Evolutionary conservation across 2,113 vertebrate genomes (phyloP).

Genomic region (Nesogale talazaci): DNA sequence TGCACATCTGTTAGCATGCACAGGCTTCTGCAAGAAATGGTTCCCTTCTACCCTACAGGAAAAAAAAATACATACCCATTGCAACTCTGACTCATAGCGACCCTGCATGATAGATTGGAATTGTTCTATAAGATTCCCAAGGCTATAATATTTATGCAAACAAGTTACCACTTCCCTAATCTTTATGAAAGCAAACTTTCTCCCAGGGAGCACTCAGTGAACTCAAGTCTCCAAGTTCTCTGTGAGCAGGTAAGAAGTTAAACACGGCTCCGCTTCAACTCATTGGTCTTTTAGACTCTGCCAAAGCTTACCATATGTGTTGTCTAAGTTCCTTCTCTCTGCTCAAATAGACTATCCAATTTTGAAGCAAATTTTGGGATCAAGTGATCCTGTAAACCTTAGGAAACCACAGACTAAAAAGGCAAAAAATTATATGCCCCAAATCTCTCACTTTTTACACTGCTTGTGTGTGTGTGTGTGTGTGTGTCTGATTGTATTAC

Average conservation of each 20-base stretch:
- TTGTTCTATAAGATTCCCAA: not conserved
- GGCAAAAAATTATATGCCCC: not conserved
- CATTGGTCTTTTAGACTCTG: not conserved
- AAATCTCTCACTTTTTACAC: not conserved
- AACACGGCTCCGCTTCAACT: not conserved
- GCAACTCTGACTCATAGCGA: not conserved
- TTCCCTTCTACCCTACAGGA: not conserved
- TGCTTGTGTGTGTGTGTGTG: not conserved
- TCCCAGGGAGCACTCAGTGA: not conserved
- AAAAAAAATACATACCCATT: not conserved
- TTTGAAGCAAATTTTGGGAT: not conserved
- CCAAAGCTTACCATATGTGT: not conserved
- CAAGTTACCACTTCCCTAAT: not conserved
- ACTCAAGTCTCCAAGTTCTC: not conserved
- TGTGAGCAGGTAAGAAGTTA: not conserved
- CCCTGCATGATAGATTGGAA: not conserved
- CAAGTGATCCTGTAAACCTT: not conserved
- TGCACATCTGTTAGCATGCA: accelerated
- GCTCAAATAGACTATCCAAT: not conserved
- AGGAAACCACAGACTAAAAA: conserved; percentile 7
- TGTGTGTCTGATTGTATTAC: not conserved
- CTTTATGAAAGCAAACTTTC: not conserved
- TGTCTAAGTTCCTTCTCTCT: too few species aligned
- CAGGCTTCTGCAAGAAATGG: not conserved
- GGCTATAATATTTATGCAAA: not conserved